Percentiles rank a stretch among this genome's conserved stretches.
These are phyloP conservation scores for Cariama cristata DNA, from an alignment of 2,113 vertebrate genomes.

Conservation along the genomic window DNA sequence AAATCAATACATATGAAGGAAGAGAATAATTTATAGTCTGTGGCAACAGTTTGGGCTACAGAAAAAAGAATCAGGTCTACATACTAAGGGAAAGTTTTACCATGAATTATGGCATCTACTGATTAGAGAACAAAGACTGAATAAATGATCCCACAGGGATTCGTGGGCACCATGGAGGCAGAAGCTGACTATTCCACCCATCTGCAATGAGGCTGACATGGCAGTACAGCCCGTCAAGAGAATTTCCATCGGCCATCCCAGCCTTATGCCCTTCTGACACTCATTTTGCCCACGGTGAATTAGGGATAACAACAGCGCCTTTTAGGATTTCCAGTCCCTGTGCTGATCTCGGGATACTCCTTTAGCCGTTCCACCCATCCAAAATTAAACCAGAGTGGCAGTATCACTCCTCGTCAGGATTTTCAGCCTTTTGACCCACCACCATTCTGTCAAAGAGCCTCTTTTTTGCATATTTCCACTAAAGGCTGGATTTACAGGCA, in stretches of 20 bases:
- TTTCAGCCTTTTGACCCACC: background rate
- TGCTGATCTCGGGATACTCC: background rate
- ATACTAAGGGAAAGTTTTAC: background rate
- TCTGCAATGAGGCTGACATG: background rate
- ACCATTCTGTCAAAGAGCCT: background rate
- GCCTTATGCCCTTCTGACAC: background rate
- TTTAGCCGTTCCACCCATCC: background rate
- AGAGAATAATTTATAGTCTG: background rate
- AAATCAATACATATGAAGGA: background rate
- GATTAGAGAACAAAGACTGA: background rate
- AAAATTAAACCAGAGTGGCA: background rate
- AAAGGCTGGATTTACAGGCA: background rate
- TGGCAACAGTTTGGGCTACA: background rate
- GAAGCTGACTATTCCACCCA: background rate
- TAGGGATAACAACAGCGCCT: background rate
- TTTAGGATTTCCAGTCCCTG: background rate
- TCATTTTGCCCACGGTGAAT: accelerated
- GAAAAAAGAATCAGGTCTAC: background rate
- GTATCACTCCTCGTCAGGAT: background rate
- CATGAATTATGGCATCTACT: background rate
- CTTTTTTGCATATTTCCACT: background rate
- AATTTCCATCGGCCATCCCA: background rate
- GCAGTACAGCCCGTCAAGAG: background rate
- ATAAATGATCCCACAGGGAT: background rate
- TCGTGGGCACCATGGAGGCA: background rate